Evolutionary conservation across 2,113 vertebrate species (phyloP).

Genomic region (Diadophis punctatus): DNA sequence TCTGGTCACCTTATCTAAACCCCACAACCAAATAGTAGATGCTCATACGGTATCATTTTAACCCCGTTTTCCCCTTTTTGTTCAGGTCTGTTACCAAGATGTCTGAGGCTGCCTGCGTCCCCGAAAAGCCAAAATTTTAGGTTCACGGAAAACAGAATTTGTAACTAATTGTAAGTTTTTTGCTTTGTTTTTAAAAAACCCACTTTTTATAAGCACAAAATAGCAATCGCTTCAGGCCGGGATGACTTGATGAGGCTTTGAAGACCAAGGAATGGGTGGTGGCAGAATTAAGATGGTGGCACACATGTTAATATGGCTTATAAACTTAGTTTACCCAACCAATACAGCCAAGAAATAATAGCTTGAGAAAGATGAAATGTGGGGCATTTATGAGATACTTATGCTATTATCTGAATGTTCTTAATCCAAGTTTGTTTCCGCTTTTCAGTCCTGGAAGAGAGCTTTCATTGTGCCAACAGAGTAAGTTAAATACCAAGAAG

Average conservation of each 20-base stretch:
- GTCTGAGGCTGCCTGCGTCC: background rate
- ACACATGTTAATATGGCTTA: background rate
- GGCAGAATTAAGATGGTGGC: background rate
- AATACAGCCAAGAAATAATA: too few species aligned
- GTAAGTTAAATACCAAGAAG: too few species aligned
- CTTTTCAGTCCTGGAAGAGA: too few species aligned
- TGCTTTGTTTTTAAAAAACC: background rate
- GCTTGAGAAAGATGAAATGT: too few species aligned
- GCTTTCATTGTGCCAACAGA: too few species aligned
- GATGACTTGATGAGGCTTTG: background rate
- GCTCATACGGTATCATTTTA: background rate
- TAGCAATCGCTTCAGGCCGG: background rate
- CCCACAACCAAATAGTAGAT: background rate
- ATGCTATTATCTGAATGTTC: too few species aligned
- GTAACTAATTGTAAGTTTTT: background rate
- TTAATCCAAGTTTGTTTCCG: too few species aligned
- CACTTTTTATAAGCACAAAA: background rate
- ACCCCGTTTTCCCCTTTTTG: background rate
- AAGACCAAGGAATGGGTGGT: background rate
- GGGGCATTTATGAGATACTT: too few species aligned
- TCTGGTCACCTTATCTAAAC: too few species aligned
- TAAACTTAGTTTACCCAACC: background rate
- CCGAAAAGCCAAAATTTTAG: background rate
- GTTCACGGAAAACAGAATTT: background rate
- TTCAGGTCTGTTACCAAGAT: background rate